Conservation (phyloP, 1,140 invertebrate genomes). For the Gryon sp. region DNA sequence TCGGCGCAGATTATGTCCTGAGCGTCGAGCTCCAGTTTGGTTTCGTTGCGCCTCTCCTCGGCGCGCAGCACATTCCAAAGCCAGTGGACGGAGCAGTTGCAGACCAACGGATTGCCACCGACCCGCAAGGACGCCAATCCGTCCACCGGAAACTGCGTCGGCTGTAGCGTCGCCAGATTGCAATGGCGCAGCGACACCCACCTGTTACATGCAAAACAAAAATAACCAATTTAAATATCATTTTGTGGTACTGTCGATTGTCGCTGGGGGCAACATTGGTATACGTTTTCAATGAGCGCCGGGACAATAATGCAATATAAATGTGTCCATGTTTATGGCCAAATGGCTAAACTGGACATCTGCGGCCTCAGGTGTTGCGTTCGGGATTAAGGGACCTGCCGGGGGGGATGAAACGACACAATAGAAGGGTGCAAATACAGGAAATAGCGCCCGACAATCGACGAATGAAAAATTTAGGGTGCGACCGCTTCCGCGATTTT, state of each 20-base stretch:
- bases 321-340: slow-evolving; percentile 20
- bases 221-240: slow-evolving; percentile 37
- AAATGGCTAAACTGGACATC: slow-evolving; percentile 19
- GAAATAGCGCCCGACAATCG: slow-evolving; percentile 26
- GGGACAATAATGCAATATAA: background rate
- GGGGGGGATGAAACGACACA: background rate
- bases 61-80: slow-evolving; percentile 86
- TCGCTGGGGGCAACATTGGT: background rate
- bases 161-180: slow-evolving; percentile 85
- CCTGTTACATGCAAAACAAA: slow-evolving; percentile 56
- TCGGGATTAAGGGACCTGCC: background rate
- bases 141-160: slow-evolving; percentile 89
- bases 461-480: slow-evolving; percentile 29
- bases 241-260: slow-evolving; percentile 5
- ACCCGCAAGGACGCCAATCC: slow-evolving; percentile 85
- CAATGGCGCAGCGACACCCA: slow-evolving; percentile 86
- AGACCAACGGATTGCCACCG: slow-evolving; percentile 90
- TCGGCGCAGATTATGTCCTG: slow-evolving; percentile 74
- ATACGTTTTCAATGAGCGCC: no score
- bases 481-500: background rate
- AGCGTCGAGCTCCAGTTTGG: slow-evolving; percentile 71
- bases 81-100: slow-evolving; percentile 93
- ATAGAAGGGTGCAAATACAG: background rate
- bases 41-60: slow-evolving; percentile 71
- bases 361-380: slow-evolving; percentile 31